These are phyloP conservation scores for Diadophis punctatus DNA, from an alignment of 2,113 vertebrate genomes.

Conservation along the genomic window DNA sequence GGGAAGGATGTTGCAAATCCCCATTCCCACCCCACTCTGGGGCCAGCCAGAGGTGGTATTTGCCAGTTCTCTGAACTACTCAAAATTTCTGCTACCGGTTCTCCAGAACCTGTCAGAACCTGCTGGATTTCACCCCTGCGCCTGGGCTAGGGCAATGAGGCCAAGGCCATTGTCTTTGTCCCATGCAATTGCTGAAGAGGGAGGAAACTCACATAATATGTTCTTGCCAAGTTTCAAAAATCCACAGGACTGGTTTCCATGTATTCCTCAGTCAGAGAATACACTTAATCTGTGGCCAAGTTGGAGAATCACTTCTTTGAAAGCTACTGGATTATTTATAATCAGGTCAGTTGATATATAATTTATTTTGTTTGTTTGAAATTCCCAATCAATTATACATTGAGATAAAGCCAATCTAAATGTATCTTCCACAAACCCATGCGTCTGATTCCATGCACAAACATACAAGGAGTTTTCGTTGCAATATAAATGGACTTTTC, in stretches of 20 bases:
- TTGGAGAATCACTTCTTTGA: background rate
- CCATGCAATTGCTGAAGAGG: background rate
- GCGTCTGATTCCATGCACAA: background rate
- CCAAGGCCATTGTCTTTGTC: background rate
- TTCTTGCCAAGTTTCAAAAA: background rate
- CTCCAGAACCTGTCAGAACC: too few species aligned
- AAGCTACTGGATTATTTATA: conserved; percentile 7
- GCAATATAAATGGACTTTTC: background rate
- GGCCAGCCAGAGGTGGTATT: too few species aligned
- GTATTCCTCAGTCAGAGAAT: background rate
- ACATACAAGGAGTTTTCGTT: background rate
- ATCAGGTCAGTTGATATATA: background rate
- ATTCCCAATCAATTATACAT: background rate
- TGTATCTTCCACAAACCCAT: background rate
- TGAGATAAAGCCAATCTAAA: background rate
- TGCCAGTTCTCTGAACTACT: too few species aligned
- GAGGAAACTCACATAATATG: background rate
- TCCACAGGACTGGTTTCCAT: background rate
- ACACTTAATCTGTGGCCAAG: background rate
- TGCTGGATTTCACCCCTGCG: too few species aligned
- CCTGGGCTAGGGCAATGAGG: too few species aligned
- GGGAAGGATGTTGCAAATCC: too few species aligned
- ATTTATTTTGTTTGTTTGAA: conserved; percentile 5
- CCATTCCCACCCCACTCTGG: too few species aligned
- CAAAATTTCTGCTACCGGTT: too few species aligned